A percentile compares a stretch with the other conserved stretches of the same genome.
Evolutionary conservation across 2,113 vertebrate species (phyloP).

Genomic region (Bubalus kerabau): DNA sequence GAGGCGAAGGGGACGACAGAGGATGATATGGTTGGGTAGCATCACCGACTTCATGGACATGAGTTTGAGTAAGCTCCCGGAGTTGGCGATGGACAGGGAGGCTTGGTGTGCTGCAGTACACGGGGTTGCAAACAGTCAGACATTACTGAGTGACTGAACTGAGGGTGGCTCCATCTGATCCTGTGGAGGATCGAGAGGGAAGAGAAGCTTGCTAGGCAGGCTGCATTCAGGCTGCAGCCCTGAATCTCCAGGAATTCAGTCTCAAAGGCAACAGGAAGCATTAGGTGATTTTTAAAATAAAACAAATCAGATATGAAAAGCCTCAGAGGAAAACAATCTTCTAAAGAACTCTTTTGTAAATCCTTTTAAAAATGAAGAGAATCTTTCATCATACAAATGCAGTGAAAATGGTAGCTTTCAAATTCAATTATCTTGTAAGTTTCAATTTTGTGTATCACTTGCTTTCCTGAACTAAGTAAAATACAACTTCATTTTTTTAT

Average conservation of each 20-base stretch:
- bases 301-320: neutral
- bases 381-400: neutral
- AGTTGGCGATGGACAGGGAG: neutral
- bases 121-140: neutral
- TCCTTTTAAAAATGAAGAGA: neutral
- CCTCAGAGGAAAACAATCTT: neutral
- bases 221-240: fast-evolving
- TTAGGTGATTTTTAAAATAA: neutral
- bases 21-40: neutral
- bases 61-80: neutral
- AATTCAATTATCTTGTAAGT: neutral
- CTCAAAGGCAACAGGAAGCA: neutral
- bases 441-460: neutral
- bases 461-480: neutral
- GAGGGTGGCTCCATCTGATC: neutral
- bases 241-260: neutral
- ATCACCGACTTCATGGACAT: neutral
- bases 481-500: neutral
- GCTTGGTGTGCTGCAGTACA: neutral
- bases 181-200: too few species aligned
- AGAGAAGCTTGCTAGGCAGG: too few species aligned
- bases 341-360: neutral
- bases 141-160: neutral
- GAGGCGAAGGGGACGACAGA: neutral
- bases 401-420: neutral